phyloP scores from a whole-genome alignment of 2,888 invertebrate genomes.

The Pyrgus malvae region DNA sequence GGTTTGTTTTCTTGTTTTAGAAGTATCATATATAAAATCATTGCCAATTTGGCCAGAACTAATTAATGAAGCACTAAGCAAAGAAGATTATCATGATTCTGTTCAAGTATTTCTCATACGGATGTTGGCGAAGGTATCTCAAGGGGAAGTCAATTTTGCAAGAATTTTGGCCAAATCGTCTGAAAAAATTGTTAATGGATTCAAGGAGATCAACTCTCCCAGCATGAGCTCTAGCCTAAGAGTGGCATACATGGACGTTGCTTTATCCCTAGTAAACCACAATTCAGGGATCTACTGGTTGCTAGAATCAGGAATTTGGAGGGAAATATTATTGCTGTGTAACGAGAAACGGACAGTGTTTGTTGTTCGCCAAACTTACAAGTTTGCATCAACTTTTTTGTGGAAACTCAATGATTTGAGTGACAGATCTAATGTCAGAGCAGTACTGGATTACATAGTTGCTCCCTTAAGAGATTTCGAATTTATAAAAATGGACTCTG shows the following conservation, averaged over 20 bases:
- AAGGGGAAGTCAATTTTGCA: slow-evolving; percentile 83
- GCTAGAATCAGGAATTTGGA: slow-evolving; percentile 84
- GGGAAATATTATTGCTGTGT: slow-evolving; percentile 83
- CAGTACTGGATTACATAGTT: slow-evolving; percentile 78
- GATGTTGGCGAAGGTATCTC: slow-evolving; percentile 81
- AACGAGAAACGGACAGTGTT: slow-evolving; percentile 87
- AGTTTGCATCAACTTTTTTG: slow-evolving; percentile 83
- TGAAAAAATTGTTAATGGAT: slow-evolving; percentile 47
- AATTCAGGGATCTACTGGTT: slow-evolving; percentile 85
- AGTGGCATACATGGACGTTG: slow-evolving; percentile 85
- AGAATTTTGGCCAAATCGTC: slow-evolving; percentile 70
- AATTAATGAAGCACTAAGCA: slow-evolving; percentile 50
- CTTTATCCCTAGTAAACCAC: slow-evolving; percentile 83
- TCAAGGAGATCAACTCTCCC: slow-evolving; percentile 51
- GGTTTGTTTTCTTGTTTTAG: slow-evolving; percentile 50
- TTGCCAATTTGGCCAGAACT: slow-evolving; percentile 54
- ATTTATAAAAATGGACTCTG: slow-evolving; percentile 71
- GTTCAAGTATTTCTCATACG: slow-evolving; percentile 84
- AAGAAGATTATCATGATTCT: slow-evolving; percentile 53
- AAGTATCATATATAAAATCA: slow-evolving; percentile 47
- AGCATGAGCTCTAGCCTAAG: slow-evolving; percentile 83
- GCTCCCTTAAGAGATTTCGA: slow-evolving; percentile 82
- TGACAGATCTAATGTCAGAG: slow-evolving; percentile 62
- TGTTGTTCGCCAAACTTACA: slow-evolving; percentile 85
- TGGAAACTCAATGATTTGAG: slow-evolving; percentile 76